These are phyloP conservation scores for Halcyon badia DNA, from an alignment of 2,797 vertebrate species.

Conservation along the genomic window DNA sequence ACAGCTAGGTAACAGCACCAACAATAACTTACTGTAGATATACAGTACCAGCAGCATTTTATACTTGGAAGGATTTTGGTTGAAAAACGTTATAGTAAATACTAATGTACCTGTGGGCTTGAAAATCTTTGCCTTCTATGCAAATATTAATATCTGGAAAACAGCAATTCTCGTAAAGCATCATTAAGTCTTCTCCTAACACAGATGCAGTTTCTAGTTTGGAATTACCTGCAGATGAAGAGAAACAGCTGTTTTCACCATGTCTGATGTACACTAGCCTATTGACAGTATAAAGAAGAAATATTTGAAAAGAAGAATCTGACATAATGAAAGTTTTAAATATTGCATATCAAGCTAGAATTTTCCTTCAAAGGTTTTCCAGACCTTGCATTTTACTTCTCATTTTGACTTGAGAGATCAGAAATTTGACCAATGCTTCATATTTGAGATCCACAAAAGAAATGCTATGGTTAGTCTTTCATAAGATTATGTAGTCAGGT, in stretches of 20 bases:
- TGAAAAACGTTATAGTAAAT: neutral
- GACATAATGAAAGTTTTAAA: neutral
- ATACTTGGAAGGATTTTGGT: neutral
- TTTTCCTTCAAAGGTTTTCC: neutral
- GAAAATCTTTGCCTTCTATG: constrained; percentile 87
- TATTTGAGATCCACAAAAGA: neutral
- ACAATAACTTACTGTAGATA: neutral
- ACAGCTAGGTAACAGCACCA: neutral
- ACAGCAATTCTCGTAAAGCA: constrained; percentile 85
- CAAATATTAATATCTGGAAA: constrained; percentile 91
- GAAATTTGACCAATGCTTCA: neutral
- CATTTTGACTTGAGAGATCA: neutral
- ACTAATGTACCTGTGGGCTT: constrained; percentile 90
- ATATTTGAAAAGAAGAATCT: neutral
- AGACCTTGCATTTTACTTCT: neutral
- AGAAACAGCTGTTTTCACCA: constrained; percentile 11
- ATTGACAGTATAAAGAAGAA: neutral
- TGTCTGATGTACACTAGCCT: neutral
- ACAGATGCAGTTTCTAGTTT: constrained; percentile 86
- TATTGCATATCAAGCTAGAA: neutral
- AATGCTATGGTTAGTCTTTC: neutral
- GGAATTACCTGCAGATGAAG: constrained; percentile 66
- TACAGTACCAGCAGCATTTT: neutral
- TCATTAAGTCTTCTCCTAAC: constrained; percentile 90
- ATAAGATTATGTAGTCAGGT: neutral